Evolutionary conservation across 2,113 vertebrate genomes (phyloP).

Genomic region (Leucosticte australis): DNA sequence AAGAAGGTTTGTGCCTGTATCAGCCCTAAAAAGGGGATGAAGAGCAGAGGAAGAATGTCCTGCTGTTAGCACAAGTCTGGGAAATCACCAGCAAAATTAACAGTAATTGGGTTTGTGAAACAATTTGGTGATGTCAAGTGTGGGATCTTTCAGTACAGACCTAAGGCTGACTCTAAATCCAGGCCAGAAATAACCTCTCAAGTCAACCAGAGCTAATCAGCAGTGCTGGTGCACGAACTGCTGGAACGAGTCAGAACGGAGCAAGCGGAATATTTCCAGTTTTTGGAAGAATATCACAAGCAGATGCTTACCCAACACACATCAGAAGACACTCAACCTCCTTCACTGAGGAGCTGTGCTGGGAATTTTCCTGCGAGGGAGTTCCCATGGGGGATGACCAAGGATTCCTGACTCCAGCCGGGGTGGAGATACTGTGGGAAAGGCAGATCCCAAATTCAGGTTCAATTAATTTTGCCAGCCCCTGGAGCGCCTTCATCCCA

Average conservation of each 20-base stretch:
- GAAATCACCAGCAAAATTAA: background rate
- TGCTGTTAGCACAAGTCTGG: background rate
- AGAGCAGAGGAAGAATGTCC: background rate
- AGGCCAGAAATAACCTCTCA: background rate
- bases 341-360: background rate
- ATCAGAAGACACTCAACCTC: background rate
- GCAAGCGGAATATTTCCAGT: background rate
- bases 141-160: background rate
- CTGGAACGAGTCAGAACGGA: background rate
- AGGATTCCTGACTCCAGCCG: background rate
- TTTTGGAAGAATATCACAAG: conserved; percentile 3
- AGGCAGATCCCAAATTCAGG: background rate
- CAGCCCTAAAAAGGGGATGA: background rate
- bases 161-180: background rate
- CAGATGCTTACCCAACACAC: conserved; percentile 5
- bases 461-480: background rate
- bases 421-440: conserved; percentile 31
- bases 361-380: conserved; percentile 9
- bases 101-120: background rate
- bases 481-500: accelerated
- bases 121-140: background rate
- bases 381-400: background rate
- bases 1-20: background rate
- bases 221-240: background rate
- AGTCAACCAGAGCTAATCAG: background rate